Conservation (phyloP, 2,797 vertebrate genomes). For the Parambassis ranga region DNA sequence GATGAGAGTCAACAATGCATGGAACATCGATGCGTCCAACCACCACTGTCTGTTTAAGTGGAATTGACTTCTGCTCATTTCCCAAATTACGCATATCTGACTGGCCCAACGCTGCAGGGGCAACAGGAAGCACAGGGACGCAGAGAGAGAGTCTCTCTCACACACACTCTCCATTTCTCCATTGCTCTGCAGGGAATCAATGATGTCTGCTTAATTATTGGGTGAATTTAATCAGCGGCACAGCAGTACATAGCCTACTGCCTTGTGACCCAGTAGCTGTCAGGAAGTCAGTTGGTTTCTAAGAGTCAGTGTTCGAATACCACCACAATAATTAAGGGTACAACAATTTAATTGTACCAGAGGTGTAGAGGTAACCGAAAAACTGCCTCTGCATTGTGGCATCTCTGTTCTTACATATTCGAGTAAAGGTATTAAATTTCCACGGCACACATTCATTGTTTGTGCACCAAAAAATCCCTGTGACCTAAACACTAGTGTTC, state of each 20-base stretch:
- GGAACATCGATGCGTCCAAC: constrained; percentile 73
- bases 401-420: neutral
- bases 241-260: constrained; percentile 80
- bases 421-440: constrained; percentile 10
- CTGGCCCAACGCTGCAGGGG: constrained; percentile 79
- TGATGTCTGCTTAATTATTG: constrained; percentile 86
- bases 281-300: constrained; percentile 72
- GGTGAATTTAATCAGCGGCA: constrained; percentile 81
- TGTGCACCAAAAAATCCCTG: constrained; percentile 16
- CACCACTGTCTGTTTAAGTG: constrained; percentile 69
- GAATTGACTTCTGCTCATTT: constrained; percentile 81
- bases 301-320: constrained; percentile 55
- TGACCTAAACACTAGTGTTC: constrained; percentile 17
- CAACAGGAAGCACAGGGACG: constrained; percentile 69
- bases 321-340: constrained; percentile 64
- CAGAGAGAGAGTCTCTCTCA: constrained; percentile 22
- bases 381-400: constrained; percentile 6
- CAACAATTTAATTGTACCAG: constrained; percentile 54
- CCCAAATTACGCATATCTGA: constrained; percentile 82
- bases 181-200: constrained; percentile 80
- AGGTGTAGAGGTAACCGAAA: constrained; percentile 36
- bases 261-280: constrained; percentile 76
- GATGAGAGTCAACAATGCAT: constrained; percentile 63
- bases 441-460: neutral
- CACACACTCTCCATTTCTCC: constrained; percentile 55